A percentile compares a stretch with the other conserved stretches of the same genome.
phyloP scores from a whole-genome alignment of 2,888 invertebrate species.

The Unio pictorum region DNA sequence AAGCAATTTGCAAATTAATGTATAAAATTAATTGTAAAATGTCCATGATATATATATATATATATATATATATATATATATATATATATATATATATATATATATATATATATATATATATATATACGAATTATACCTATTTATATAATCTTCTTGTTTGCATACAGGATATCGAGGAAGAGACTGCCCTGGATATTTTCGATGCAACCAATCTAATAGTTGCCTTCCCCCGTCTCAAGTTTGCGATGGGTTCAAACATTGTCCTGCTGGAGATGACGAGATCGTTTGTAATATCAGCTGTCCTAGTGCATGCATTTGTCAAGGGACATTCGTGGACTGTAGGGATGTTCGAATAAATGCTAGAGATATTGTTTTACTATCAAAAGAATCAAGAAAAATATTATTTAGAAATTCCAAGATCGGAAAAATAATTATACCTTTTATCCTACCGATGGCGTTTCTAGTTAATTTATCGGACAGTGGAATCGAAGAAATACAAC shows the following conservation, averaged over 20 bases:
- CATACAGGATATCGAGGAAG: no score
- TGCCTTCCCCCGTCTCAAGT: conserved; percentile 24
- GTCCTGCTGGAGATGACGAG: conserved; percentile 36
- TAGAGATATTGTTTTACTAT: neutral
- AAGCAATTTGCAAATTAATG: no score
- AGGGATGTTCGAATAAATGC: neutral
- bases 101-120: no score
- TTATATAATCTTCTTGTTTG: no score
- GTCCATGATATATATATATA: no score
- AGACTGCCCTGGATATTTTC: conserved; percentile 16
- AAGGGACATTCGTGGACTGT: conserved; percentile 18
- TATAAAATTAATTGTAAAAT: no score
- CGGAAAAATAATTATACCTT: neutral
- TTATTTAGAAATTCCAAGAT: conserved; percentile 5
- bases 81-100: no score
- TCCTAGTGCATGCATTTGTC: conserved; percentile 20
- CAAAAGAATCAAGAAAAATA: conserved; percentile 6
- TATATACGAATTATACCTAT: no score
- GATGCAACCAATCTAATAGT: conserved; percentile 10
- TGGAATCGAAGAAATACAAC: neutral
- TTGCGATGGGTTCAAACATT: no score
- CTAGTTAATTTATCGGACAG: conserved; percentile 7
- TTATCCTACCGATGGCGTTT: neutral
- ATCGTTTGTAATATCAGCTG: conserved; percentile 20
- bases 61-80: no score